Evolutionary conservation across 2,797 vertebrate genomes (phyloP).

Genomic region (Mormyrops attenuatus): DNA sequence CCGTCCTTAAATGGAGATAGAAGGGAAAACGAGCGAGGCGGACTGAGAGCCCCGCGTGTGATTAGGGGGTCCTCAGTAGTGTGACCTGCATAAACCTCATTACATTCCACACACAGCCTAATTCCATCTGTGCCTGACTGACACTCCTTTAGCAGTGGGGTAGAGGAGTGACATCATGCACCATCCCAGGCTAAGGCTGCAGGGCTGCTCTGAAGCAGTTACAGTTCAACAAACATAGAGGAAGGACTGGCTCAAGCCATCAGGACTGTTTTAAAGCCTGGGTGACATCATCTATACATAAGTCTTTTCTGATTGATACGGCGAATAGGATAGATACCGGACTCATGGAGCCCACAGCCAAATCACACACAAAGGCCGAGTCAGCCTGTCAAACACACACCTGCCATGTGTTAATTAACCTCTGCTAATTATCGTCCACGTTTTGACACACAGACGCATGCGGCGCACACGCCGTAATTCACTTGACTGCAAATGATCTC

Average conservation of each 20-base stretch:
- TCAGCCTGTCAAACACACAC: constrained; percentile 41
- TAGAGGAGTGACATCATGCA: constrained; percentile 8
- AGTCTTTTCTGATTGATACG: constrained; percentile 6
- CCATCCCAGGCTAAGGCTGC: constrained; percentile 15
- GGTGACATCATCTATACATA: constrained; percentile 4
- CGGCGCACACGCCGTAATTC: background rate
- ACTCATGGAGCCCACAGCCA: constrained; percentile 20
- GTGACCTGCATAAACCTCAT: constrained; percentile 2
- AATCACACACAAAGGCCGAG: constrained; percentile 15
- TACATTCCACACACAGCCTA: constrained; percentile 25
- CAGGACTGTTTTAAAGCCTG: background rate
- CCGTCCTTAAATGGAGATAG: background rate
- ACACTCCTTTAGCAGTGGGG: constrained; percentile 17
- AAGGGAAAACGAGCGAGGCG: background rate
- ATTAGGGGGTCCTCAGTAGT: background rate
- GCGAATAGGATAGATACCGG: constrained; percentile 39
- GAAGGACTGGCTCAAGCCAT: background rate
- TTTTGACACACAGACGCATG: background rate
- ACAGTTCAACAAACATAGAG: background rate
- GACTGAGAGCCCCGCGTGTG: background rate
- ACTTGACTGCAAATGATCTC: background rate
- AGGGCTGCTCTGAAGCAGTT: background rate
- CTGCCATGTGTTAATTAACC: background rate
- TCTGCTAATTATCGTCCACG: background rate
- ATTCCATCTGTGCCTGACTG: constrained; percentile 11